A percentile compares a stretch with the other conserved stretches of the same genome.
These are phyloP conservation scores for Melipona beecheii DNA, from an alignment of 2,888 invertebrate genomes.

Conservation along the genomic window DNA sequence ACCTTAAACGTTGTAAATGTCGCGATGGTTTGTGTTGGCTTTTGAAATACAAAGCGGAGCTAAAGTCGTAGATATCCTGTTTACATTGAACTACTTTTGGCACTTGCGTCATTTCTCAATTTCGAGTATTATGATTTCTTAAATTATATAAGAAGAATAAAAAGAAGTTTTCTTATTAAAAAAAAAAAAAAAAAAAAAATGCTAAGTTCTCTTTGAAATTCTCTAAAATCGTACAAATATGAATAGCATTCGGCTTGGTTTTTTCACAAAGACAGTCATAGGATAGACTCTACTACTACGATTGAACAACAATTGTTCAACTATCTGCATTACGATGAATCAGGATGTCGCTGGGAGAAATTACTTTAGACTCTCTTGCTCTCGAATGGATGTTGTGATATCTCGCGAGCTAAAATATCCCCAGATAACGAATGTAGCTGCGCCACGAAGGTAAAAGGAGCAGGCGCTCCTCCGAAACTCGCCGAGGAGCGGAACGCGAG, in stretches of 20 bases:
- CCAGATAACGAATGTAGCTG: constrained; percentile 68
- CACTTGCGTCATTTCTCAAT: not conserved
- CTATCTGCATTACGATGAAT: constrained; percentile 62
- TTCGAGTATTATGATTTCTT: not conserved
- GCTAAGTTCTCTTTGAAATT: not conserved
- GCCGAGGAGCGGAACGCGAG: constrained; percentile 49
- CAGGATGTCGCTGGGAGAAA: constrained; percentile 31
- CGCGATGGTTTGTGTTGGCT: too few relatives aligned
- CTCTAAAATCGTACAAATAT: not conserved
- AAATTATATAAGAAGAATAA: not conserved
- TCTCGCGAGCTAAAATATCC: constrained; percentile 63
- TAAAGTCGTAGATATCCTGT: not conserved
- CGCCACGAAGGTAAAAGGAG: constrained; percentile 41
- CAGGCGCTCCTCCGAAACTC: constrained; percentile 25
- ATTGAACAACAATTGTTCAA: constrained; percentile 47
- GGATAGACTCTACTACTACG: not conserved
- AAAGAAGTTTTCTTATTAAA: too few relatives aligned
- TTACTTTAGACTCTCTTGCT: constrained; percentile 19
- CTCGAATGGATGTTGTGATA: constrained; percentile 68
- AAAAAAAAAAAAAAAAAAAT: too few relatives aligned
- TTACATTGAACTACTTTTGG: not conserved
- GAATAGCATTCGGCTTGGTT: not conserved
- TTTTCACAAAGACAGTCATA: not conserved
- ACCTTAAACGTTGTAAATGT: not conserved
- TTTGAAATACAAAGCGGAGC: not conserved